Evolutionary conservation across 2,113 vertebrate genomes (phyloP).

Genomic region (Mirza zaza): DNA sequence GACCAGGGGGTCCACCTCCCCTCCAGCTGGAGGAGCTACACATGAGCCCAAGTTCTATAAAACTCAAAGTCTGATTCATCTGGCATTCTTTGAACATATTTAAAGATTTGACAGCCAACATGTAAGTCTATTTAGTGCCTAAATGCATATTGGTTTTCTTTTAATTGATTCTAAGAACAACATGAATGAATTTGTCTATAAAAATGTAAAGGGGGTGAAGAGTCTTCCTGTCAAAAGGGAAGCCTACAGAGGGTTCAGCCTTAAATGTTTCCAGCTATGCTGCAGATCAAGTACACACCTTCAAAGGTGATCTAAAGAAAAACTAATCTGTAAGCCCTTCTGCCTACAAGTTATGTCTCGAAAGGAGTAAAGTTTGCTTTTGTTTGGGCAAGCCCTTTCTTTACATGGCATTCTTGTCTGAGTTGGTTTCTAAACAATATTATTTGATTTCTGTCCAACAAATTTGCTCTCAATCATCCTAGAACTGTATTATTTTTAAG

Average conservation of each 20-base stretch:
- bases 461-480: not conserved
- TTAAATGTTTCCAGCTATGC: too few relatives aligned
- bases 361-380: not conserved
- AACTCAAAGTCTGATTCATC: not conserved
- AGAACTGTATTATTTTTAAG: not conserved
- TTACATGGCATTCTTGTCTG: not conserved
- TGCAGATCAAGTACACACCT: accelerated
- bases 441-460: not conserved
- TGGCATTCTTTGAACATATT: not conserved
- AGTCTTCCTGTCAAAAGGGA: not conserved
- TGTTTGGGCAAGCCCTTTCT: not conserved
- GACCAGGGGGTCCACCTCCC: accelerated
- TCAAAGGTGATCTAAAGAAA: not conserved
- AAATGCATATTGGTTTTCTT: not conserved
- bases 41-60: not conserved
- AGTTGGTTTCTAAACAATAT: not conserved
- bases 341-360: accelerated
- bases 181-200: not conserved
- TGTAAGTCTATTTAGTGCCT: not conserved
- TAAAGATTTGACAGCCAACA: not conserved
- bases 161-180: not conserved
- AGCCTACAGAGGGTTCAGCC: too few relatives aligned
- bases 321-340: not conserved
- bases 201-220: not conserved
- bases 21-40: not conserved